These are phyloP conservation scores for Stenodema calcarata DNA, from an alignment of 2,888 invertebrate genomes.

Conservation along the genomic window DNA sequence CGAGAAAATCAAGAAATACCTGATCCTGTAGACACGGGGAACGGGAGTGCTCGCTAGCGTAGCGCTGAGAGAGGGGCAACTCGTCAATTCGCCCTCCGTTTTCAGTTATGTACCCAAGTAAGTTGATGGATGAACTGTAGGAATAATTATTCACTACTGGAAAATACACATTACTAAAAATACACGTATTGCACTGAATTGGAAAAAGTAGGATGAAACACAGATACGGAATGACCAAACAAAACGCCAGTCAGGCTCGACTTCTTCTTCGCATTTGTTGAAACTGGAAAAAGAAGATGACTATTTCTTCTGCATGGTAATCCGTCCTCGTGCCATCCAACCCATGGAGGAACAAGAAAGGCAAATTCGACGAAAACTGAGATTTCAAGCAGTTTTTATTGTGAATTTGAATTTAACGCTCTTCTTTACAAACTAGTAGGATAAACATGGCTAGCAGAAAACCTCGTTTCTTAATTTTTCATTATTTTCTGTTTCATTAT, in stretches of 20 bases:
- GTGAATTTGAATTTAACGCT: too few relatives aligned
- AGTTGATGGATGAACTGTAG: neutral
- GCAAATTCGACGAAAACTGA: too few relatives aligned
- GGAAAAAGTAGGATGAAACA: neutral
- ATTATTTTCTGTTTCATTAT: too few relatives aligned
- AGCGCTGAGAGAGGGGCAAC: neutral
- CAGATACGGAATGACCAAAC: neutral
- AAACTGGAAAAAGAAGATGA: too few relatives aligned
- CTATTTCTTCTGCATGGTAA: too few relatives aligned
- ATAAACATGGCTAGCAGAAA: too few relatives aligned
- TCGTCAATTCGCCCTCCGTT: neutral
- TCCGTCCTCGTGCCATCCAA: too few relatives aligned
- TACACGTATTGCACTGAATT: neutral
- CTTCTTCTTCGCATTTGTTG: neutral
- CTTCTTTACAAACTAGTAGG: too few relatives aligned
- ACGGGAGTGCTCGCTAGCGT: too few relatives aligned
- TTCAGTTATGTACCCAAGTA: neutral
- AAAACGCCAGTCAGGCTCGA: neutral
- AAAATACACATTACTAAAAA: neutral
- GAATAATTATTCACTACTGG: neutral
- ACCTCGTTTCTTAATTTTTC: too few relatives aligned
- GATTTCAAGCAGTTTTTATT: too few relatives aligned
- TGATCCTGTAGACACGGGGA: neutral
- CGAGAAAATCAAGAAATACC: neutral
- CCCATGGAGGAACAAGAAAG: too few relatives aligned